phyloP scores from a whole-genome alignment of 2,888 invertebrate genomes.

The Calephelis perditalis region DNA sequence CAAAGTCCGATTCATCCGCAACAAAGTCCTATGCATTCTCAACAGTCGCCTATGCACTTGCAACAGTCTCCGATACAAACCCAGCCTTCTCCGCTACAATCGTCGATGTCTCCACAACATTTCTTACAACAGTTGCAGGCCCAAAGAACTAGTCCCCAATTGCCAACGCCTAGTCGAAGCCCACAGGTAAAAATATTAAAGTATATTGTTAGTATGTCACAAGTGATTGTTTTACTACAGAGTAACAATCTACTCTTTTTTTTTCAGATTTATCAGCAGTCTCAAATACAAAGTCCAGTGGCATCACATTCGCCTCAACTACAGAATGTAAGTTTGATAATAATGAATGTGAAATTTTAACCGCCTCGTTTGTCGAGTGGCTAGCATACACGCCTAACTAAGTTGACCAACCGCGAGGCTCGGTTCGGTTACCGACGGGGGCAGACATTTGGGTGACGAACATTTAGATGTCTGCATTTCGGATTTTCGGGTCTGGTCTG shows the following conservation, averaged over 20 bases:
- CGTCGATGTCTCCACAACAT: conserved; percentile 44
- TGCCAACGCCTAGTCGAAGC: conserved; percentile 69
- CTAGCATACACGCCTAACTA: no score
- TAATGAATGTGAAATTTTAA: not conserved
- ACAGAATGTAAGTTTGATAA: conserved; percentile 54
- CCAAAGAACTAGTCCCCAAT: conserved; percentile 67
- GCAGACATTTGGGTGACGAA: no score
- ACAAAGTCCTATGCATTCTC: conserved; percentile 49
- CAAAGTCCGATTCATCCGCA: conserved; percentile 54
- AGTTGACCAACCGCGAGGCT: no score
- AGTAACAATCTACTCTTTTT: not conserved
- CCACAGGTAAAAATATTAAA: conserved; percentile 50
- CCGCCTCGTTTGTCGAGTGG: no score
- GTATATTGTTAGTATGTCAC: not conserved
- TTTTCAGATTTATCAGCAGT: conserved; percentile 68
- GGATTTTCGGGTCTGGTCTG: no score
- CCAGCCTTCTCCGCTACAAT: conserved; percentile 51
- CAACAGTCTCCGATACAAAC: conserved; percentile 52
- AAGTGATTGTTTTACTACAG: no score
- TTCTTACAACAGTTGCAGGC: conserved; percentile 56
- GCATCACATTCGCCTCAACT: conserved; percentile 70
- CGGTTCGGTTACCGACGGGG: no score
- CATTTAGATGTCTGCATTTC: no score
- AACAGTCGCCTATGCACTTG: conserved; percentile 42
- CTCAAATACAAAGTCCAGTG: conserved; percentile 71